Evolutionary conservation across 2,888 invertebrate species (phyloP), one percentile per base, ranked within the genome.

Genomic region (Thyatira batis): DNA sequence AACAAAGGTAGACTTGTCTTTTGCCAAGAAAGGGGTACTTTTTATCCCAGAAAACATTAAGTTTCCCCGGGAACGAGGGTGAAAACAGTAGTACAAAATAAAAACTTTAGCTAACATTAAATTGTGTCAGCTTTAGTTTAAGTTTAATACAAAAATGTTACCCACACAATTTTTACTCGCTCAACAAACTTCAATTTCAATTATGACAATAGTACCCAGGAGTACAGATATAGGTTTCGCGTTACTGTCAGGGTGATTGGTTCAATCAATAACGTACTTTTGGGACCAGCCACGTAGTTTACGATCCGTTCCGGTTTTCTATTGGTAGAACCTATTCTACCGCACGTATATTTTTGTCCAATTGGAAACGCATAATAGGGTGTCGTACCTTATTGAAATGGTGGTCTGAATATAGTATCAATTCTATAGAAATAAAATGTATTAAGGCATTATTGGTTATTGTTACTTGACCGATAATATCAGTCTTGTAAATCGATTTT

Each of bases 221-320:
- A 43, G 52, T 27, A 25, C 9, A 5, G 28, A 48, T 21, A 28
- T 27, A n/a, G 27, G 39, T 17, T 17, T 39, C 45, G n/a, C 45
- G 21, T 46, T 46, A 17, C 48, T 20, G 27, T 13, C 23, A 9
- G 10, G n/a, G 13, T n/a, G 20, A 52, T 44, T 48, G 43, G 25
- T 51, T 28, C 52, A 43, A 52, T 52, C 52, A 52, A 52, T 52
- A 48, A 13, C 5, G 10, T 43, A 39, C 49, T 28, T n/a, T 49
- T 27, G 43, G 48, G 52, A 48, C 21, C 23, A 23, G n/a, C 48
- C 25, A 43, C 43, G 11, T 43, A 50, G 13, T 43, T 27, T 27
- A 48, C 27, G 48, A 48, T 11, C 39, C 39, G n/a, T 25, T 10
- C 48, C 17, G 48, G 21, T 11, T 48, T 27, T 20, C 17, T 48